phyloP scores from a whole-genome alignment of 2,113 vertebrate species.

The Gasterosteus nipponicus region DNA sequence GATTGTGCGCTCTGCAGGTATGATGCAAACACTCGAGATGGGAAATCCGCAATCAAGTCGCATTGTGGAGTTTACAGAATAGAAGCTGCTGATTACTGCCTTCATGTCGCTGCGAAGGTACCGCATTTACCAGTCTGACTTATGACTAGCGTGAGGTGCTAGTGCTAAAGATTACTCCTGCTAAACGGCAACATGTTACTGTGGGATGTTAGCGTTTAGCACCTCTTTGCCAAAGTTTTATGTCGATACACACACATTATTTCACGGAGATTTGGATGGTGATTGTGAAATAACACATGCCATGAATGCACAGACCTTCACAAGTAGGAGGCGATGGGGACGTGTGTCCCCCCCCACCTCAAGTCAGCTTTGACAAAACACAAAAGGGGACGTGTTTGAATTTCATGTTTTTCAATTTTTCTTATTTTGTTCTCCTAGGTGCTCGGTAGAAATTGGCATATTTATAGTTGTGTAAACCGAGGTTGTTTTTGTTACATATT shows the following conservation, averaged over 20 bases:
- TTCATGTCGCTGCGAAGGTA: background rate
- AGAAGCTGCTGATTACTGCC: background rate
- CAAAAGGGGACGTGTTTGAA: background rate
- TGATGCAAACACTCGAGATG: background rate
- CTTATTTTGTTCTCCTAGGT: background rate
- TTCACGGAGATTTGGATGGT: background rate
- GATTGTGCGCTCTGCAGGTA: conserved; percentile 5
- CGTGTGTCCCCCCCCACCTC: background rate
- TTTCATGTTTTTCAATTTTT: conserved; percentile 3
- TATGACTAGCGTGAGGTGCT: background rate
- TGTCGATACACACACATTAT: background rate
- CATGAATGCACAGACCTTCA: conserved; percentile 3
- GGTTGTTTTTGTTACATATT: conserved; percentile 45
- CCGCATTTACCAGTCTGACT: background rate
- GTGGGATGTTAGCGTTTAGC: too few species aligned
- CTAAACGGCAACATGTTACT: background rate
- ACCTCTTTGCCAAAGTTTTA: too few species aligned
- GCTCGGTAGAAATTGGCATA: background rate
- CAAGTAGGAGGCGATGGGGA: background rate
- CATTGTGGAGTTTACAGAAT: conserved; percentile 1
- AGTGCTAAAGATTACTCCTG: background rate
- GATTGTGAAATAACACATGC: background rate
- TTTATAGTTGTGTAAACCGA: conserved; percentile 26
- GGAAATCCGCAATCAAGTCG: conserved; percentile 1
- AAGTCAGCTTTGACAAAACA: background rate